Percentiles rank a stretch among this genome's conserved stretches.
Evolutionary conservation across 1,140 invertebrate species (phyloP).

Genomic region (Diachasmimorpha longicaudata): DNA sequence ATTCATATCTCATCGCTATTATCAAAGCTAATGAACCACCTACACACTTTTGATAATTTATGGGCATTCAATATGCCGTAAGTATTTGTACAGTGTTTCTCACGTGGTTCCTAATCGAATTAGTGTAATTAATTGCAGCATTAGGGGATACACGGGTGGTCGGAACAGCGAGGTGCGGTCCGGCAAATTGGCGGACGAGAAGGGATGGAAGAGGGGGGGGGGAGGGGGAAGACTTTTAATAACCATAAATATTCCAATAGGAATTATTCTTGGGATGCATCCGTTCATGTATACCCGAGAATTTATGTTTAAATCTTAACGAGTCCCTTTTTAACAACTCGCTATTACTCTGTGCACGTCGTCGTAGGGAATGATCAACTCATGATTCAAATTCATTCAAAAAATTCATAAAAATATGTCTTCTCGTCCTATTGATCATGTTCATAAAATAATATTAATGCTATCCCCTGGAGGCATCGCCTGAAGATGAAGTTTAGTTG

Average conservation of each 20-base stretch:
- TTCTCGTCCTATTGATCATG: not conserved
- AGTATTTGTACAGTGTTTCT: not conserved
- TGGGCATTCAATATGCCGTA: not conserved
- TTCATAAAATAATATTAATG: not conserved
- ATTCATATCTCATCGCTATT: too few species aligned
- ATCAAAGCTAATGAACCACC: too few species aligned
- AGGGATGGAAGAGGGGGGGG: too few species aligned
- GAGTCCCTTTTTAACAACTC: not conserved
- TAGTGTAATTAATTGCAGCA: not conserved
- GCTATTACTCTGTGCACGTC: not conserved
- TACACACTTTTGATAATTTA: not conserved
- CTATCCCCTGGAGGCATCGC: too few species aligned
- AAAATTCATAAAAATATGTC: too few species aligned
- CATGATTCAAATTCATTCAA: too few species aligned
- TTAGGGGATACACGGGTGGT: not conserved
- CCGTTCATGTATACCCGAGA: not conserved
- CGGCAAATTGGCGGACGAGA: not conserved
- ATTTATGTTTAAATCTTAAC: slow-evolving; percentile 2
- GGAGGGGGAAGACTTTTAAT: not conserved
- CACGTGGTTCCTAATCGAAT: not conserved
- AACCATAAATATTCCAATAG: slow-evolving; percentile 4
- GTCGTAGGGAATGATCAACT: not conserved
- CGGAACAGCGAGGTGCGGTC: not conserved
- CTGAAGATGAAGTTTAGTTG: too few species aligned
- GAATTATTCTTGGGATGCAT: not conserved